phyloP scores from a whole-genome alignment of 2,888 invertebrate species.

The Campoplex nolae region DNA sequence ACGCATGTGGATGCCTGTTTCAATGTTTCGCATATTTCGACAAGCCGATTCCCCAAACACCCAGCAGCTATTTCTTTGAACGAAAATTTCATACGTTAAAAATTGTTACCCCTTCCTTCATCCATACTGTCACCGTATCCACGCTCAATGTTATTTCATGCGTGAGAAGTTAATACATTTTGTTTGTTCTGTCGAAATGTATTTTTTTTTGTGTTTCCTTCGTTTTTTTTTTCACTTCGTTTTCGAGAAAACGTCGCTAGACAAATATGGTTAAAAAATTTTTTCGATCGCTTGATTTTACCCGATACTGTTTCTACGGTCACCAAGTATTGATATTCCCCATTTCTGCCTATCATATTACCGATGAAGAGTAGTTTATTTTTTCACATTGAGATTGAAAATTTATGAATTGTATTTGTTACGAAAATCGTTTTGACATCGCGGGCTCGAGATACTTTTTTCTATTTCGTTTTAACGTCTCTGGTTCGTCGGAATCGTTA shows the following conservation, averaged over 20 bases:
- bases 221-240: conserved; percentile 1
- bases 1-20: neutral
- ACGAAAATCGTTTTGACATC: neutral
- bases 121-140: conserved; percentile 10
- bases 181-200: conserved; percentile 4
- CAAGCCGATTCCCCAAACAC: conserved; percentile 43
- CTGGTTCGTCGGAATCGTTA: neutral
- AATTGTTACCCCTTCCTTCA: conserved; percentile 2
- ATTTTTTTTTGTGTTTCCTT: neutral
- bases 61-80: conserved; percentile 19
- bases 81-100: conserved; percentile 44
- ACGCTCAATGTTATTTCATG: conserved; percentile 41
- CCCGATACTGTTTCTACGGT: neutral
- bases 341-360: neutral
- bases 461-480: neutral
- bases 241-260: neutral
- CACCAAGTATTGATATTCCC: neutral
- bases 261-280: neutral
- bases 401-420: neutral
- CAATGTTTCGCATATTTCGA: conserved; percentile 8
- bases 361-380: neutral
- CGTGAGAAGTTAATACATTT: conserved; percentile 46
- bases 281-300: neutral
- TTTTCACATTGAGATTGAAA: neutral
- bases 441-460: neutral